A percentile compares a stretch with the other conserved stretches of the same genome.
phyloP scores from a whole-genome alignment of 2,113 vertebrate species.

The Spermophilus dauricus region DNA sequence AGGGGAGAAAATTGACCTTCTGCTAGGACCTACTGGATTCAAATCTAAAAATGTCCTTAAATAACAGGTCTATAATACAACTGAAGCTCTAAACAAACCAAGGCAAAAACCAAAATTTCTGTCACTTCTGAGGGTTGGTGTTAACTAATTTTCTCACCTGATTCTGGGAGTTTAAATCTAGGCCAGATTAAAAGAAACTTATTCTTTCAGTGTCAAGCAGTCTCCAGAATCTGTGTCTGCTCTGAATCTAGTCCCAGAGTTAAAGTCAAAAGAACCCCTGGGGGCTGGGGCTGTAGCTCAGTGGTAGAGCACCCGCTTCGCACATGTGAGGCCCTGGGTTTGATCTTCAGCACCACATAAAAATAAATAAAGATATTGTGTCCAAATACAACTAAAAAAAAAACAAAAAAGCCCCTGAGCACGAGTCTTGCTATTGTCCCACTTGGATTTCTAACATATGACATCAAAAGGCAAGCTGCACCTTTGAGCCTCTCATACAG shows the following conservation, averaged over 20 bases:
- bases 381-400: too few species aligned
- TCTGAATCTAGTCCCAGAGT: not conserved
- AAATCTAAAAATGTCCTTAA: not conserved
- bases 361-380: too few species aligned
- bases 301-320: too few species aligned
- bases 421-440: not conserved
- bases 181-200: not conserved
- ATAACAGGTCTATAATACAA: not conserved
- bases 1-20: constrained; percentile 37
- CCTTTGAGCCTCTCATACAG: not conserved
- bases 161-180: not conserved
- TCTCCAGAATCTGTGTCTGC: not conserved
- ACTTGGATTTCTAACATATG: not conserved
- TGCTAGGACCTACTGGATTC: not conserved
- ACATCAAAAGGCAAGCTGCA: not conserved
- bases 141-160: not conserved
- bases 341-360: too few species aligned
- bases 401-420: not conserved
- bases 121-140: not conserved
- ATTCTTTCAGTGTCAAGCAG: not conserved
- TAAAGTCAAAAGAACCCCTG: not conserved
- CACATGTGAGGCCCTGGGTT: too few species aligned
- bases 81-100: not conserved
- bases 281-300: too few species aligned
- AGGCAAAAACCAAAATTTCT: not conserved